Conservation (phyloP, 2,113 vertebrate species). For the Passer domesticus region DNA sequence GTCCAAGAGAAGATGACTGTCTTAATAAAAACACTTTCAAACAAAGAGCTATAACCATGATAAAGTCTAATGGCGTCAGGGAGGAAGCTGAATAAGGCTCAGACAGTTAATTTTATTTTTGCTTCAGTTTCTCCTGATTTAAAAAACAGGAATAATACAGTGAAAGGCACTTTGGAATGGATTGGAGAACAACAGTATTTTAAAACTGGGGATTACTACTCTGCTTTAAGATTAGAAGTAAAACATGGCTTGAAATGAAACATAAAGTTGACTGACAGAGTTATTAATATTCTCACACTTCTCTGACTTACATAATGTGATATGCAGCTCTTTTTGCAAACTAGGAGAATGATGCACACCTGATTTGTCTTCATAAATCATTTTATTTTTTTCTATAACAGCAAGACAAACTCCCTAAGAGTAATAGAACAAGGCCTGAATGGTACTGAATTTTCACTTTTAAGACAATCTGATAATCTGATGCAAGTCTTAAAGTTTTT, state of each 20-base stretch:
- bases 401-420: not conserved
- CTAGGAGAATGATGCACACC: not conserved
- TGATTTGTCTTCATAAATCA: not conserved
- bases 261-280: not conserved
- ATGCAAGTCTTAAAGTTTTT: not conserved
- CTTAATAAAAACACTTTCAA: not conserved
- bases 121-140: not conserved
- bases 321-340: not conserved
- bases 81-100: not conserved
- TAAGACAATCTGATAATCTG: not conserved
- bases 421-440: not conserved
- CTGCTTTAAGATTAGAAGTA: not conserved
- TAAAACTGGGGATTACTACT: not conserved
- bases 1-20: not conserved
- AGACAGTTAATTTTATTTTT: not conserved
- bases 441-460: constrained; percentile 29
- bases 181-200: not conserved
- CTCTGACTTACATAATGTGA: not conserved
- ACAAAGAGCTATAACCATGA: not conserved
- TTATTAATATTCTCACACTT: not conserved
- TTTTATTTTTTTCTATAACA: not conserved
- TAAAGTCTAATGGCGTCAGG: not conserved
- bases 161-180: not conserved
- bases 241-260: not conserved
- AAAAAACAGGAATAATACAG: not conserved